These are phyloP conservation scores for Dicyrtoma fusca DNA, from an alignment of 2,888 invertebrate genomes.

Conservation along the genomic window DNA sequence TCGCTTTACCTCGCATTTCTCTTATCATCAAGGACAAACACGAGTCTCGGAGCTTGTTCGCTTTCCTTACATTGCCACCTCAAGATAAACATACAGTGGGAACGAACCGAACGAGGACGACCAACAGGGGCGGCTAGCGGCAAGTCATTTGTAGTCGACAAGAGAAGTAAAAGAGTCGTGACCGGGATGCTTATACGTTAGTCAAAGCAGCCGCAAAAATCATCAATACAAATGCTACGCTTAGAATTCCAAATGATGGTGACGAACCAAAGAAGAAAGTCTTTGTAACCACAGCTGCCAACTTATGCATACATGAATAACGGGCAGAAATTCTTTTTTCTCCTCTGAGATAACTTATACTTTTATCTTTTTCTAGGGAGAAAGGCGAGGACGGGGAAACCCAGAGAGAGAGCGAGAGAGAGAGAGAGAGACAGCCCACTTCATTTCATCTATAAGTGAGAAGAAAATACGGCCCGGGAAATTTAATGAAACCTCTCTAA, in stretches of 20 bases:
- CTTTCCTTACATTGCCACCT: background rate
- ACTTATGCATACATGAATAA: conserved; percentile 11
- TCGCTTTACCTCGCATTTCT: background rate
- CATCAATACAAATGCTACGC: conserved; percentile 10
- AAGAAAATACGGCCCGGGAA: background rate
- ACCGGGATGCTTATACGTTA: conserved; percentile 34
- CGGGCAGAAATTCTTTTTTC: background rate
- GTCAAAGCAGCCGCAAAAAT: conserved; percentile 23
- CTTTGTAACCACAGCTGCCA: conserved; percentile 10
- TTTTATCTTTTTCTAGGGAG: conserved; percentile 6
- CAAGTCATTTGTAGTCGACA: conserved; percentile 35
- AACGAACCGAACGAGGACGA: background rate
- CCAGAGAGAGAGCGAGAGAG: background rate
- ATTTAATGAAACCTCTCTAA: conserved; percentile 6
- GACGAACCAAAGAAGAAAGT: conserved; percentile 16
- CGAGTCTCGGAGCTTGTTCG: background rate
- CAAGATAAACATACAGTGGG: conserved; percentile 7
- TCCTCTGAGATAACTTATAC: background rate
- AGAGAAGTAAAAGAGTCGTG: conserved; percentile 24
- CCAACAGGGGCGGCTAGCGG: background rate
- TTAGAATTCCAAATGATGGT: conserved; percentile 17
- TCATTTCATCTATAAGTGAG: background rate
- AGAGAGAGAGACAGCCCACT: no score
- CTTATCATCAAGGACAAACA: background rate
- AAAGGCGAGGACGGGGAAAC: background rate